Evolutionary conservation across 92 coral and sea anemone species (phyloP).

Genomic region (Plumapathes pennacea): DNA sequence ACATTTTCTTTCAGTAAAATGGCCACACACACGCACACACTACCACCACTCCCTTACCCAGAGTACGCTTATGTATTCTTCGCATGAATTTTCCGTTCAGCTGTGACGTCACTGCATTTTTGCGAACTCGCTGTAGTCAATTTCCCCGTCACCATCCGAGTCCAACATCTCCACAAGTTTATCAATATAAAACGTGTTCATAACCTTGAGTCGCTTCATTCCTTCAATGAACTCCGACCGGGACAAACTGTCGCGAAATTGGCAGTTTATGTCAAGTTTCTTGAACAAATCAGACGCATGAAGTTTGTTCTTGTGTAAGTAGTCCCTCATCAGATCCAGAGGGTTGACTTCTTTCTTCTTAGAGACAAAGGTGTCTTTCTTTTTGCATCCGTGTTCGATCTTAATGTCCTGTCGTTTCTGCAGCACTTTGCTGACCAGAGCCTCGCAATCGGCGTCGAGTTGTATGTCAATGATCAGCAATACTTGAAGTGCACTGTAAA

Average conservation of each 20-base stretch:
- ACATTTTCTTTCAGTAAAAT: too few species aligned
- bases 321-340: constrained; percentile 62
- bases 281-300: constrained; percentile 83
- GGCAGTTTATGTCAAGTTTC: constrained; percentile 53
- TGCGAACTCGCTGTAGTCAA: constrained; percentile 87
- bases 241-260: constrained; percentile 72
- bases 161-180: constrained; percentile 71
- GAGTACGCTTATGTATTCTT: too few species aligned
- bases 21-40: too few species aligned
- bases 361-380: constrained; percentile 59
- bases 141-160: constrained; percentile 75
- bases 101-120: too few species aligned
- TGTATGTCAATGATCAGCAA: constrained; percentile 53
- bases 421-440: constrained; percentile 38
- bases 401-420: constrained; percentile 36
- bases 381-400: constrained; percentile 72
- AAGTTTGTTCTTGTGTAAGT: constrained; percentile 60
- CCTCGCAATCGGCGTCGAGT: constrained; percentile 42
- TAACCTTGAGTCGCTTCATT: constrained; percentile 66
- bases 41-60: too few species aligned
- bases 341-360: constrained; percentile 69
- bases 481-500: constrained; percentile 33
- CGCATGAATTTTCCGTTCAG: too few species aligned
- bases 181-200: constrained; percentile 64
- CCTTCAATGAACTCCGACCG: constrained; percentile 71